Conservation (phyloP, 1,140 invertebrate species). For the Pollicipes pollicipes region DNA sequence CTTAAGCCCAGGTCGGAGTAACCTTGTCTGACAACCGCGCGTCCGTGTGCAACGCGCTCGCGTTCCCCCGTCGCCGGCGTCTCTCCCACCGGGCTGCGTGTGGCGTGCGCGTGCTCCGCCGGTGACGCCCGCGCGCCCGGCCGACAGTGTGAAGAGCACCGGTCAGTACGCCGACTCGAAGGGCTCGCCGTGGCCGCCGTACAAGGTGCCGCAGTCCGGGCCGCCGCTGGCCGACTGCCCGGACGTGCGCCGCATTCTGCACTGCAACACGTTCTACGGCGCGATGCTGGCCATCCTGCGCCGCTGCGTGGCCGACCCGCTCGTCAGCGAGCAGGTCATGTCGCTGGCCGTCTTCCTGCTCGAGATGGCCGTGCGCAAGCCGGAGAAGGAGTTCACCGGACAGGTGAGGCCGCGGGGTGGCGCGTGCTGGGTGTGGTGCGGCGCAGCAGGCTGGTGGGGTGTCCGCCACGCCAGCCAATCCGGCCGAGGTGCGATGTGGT, state of each 20-base stretch:
- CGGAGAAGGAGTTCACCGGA: conserved; percentile 5
- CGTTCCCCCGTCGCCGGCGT: too few species aligned
- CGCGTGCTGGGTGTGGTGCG: conserved; percentile 6
- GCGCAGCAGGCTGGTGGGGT: neutral
- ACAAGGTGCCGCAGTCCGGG: conserved; percentile 45
- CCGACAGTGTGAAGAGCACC: conserved; percentile 19
- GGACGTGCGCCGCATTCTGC: conserved; percentile 47
- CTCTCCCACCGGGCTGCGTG: too few species aligned
- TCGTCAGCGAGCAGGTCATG: conserved; percentile 63
- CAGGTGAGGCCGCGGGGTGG: conserved; percentile 1
- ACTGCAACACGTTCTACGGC: conserved; percentile 64
- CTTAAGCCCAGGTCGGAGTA: too few species aligned
- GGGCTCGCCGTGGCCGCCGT: conserved; percentile 62
- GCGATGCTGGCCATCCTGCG: conserved; percentile 60
- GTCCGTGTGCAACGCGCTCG: too few species aligned
- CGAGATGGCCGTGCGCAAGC: conserved; percentile 52
- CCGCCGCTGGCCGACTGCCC: conserved; percentile 38
- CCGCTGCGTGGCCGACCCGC: conserved; percentile 60
- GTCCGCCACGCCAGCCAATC: neutral
- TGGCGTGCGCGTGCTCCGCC: too few species aligned
- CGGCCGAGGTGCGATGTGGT: neutral
- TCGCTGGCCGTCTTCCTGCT: conserved; percentile 69
- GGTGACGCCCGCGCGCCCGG: too few species aligned
- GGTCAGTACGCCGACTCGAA: conserved; percentile 43
- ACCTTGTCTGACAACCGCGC: too few species aligned